phyloP scores from a whole-genome alignment of 2,888 invertebrate species.

The Drosophila neonasuta region DNA sequence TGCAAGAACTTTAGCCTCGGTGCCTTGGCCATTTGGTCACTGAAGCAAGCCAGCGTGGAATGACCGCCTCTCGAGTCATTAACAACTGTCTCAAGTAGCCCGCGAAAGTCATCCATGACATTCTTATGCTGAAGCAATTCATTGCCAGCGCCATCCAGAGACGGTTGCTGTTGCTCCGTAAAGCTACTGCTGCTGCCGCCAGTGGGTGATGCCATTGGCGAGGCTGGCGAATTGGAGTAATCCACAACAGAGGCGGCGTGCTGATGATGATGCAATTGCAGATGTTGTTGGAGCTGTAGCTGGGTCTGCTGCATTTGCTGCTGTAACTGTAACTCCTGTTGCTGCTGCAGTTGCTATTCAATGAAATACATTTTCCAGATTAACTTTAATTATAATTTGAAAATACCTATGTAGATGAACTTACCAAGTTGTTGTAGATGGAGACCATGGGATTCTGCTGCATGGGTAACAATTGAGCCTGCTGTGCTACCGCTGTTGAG shows the following conservation, averaged over 20 bases:
- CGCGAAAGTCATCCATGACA: conserved; percentile 66
- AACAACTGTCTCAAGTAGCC: conserved; percentile 66
- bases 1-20: conserved; percentile 79
- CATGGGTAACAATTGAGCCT: conserved; percentile 63
- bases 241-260: conserved; percentile 53
- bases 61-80: conserved; percentile 62
- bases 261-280: conserved; percentile 62
- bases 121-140: conserved; percentile 58
- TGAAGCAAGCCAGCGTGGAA: conserved; percentile 48
- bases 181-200: conserved; percentile 52
- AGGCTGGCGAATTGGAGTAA: conserved; percentile 79
- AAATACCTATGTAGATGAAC: conserved; percentile 33
- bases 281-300: conserved; percentile 78
- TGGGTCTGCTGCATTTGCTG: conserved; percentile 67
- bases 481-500: conserved; percentile 31
- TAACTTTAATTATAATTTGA: background rate
- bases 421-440: conserved; percentile 82
- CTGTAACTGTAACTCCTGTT: conserved; percentile 49
- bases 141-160: conserved; percentile 35
- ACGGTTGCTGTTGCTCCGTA: conserved; percentile 50
- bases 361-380: background rate
- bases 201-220: conserved; percentile 78
- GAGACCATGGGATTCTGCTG: conserved; percentile 82
- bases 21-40: conserved; percentile 49
- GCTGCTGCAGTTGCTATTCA: conserved; percentile 46